Evolutionary conservation across 2,888 invertebrate species (phyloP), one percentile per base, ranked within the genome.

Genomic region (Scaeva pyrastri): DNA sequence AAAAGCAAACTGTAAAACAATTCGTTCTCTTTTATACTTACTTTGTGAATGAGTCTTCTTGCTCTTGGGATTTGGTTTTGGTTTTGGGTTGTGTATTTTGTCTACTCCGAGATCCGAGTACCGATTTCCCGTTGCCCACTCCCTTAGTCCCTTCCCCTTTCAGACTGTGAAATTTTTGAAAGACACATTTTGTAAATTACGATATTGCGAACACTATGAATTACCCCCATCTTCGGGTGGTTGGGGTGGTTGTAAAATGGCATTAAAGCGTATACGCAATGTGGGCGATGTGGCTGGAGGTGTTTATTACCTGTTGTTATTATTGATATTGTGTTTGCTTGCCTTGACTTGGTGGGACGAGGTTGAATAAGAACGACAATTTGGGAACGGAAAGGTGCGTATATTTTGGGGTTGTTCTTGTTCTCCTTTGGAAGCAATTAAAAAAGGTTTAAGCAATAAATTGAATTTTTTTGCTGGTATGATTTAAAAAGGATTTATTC

Each of bases 231-330:
- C 50, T 52, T 45, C 60, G 31, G 2, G 6, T 31, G 31, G 31
- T 75, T 66, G n/a, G 31, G 72, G n/a, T 45, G 43, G 50, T 79
- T 66, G 66, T 66, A 31, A 36, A 71, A 58, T 41, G 43, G 21
- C 52, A 68, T 56, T 62, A 66, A 75, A 81, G 62, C 81, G 76
- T 81, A 52, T 81, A 81, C 81, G 80, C 76, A 80, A 77, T 77
- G 86, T 74, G 86, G 78, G 74, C 64, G 70, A 74, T 71, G 84
- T 70, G 78, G 86, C 73, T 74, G 77, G 66, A 86, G 77, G 82
- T 86, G 86, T 82, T 86, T 82, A 82, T 86, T 86, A 86, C 86
- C 82, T 86, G 86, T 86, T 86, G 86, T 86, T 78, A 74, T 82
- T 82, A 86, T 78, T 77, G 74, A 81, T 78, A 77, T n/a, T n/a